Evolutionary conservation across 2,113 vertebrate species (phyloP).

Genomic region (Porphyrio hochstetteri): DNA sequence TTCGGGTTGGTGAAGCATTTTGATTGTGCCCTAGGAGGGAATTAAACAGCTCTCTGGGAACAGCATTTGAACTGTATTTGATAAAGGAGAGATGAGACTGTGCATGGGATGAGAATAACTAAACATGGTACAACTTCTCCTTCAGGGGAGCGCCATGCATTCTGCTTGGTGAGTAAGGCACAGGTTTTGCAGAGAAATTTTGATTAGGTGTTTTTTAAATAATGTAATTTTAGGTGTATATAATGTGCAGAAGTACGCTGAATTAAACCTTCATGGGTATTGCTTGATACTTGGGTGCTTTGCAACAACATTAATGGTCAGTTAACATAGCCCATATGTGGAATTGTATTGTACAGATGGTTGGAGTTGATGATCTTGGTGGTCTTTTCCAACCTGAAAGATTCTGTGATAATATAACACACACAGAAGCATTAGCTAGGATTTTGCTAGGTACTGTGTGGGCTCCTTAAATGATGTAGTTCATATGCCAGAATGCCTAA

Average conservation of each 20-base stretch:
- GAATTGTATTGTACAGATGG: background rate
- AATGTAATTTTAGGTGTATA: background rate
- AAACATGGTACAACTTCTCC: background rate
- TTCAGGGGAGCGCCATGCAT: rapidly evolving
- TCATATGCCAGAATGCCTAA: background rate
- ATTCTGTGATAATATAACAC: background rate
- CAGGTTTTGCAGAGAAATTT: background rate
- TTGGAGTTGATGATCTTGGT: too few relatives aligned
- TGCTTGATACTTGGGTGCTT: background rate
- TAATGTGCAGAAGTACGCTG: background rate
- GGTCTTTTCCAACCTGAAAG: too few relatives aligned
- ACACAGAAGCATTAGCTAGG: rapidly evolving
- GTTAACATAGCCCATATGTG: background rate
- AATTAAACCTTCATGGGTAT: background rate
- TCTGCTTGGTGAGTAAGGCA: background rate
- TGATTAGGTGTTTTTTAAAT: background rate
- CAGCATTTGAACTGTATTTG: background rate
- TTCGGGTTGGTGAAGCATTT: background rate
- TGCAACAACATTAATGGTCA: background rate
- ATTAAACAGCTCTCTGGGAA: background rate
- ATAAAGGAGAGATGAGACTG: background rate
- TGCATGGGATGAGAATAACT: background rate
- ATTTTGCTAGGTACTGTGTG: background rate
- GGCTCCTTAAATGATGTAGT: background rate
- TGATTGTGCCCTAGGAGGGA: background rate